A percentile compares a stretch with the other conserved stretches of the same genome.
Evolutionary conservation across 2,888 invertebrate genomes (phyloP).

Genomic region (Agrypnus murinus): DNA sequence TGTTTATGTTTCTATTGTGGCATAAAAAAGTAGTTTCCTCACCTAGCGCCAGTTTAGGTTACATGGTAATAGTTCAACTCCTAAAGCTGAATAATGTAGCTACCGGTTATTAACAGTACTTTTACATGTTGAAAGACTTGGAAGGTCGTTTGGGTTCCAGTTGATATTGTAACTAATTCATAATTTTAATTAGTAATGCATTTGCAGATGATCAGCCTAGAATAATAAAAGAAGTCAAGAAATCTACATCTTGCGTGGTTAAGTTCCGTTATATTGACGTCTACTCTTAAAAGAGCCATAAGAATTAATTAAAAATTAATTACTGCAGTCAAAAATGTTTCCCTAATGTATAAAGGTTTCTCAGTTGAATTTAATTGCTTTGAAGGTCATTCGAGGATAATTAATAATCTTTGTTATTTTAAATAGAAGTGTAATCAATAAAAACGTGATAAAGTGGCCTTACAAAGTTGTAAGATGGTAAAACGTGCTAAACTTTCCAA

Average conservation of each 20-base stretch:
- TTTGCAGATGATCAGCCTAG: conserved; percentile 12
- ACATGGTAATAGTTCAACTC: neutral
- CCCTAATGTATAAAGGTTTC: no score
- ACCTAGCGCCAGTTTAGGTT: conserved; percentile 8
- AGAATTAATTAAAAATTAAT: no score
- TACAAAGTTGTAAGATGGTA: no score
- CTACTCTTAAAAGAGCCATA: no score
- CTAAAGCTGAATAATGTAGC: conserved; percentile 8
- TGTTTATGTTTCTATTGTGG: neutral
- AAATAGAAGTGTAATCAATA: no score
- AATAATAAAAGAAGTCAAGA: neutral
- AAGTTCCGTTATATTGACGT: neutral
- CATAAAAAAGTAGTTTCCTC: neutral
- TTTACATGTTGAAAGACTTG: neutral
- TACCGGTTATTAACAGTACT: conserved; percentile 24
- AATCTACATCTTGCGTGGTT: neutral
- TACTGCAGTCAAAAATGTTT: no score
- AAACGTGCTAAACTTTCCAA: no score
- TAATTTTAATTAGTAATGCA: conserved; percentile 18
- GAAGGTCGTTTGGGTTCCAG: neutral
- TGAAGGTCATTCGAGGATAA: no score
- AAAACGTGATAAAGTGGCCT: no score
- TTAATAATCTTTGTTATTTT: no score
- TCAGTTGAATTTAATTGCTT: no score
- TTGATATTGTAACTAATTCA: conserved; percentile 3